phyloP scores from a whole-genome alignment of 1,140 invertebrate species.

The Zaprionus ghesquierei region DNA sequence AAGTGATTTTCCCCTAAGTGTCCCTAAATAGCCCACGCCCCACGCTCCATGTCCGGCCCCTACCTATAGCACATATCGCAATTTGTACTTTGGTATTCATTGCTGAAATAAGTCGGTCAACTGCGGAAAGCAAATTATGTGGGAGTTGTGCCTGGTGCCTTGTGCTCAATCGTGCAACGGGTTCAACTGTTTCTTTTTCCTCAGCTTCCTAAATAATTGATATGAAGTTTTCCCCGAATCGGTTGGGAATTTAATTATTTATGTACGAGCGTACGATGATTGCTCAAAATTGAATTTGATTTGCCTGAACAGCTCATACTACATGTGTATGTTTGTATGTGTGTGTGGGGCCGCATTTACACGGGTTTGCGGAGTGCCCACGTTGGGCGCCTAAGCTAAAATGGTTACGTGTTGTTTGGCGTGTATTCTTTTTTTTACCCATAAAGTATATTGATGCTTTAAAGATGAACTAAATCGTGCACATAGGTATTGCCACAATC shows the following conservation, averaged over 20 bases:
- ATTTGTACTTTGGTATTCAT: not conserved
- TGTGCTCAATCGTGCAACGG: not conserved
- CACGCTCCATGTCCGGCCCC: not conserved
- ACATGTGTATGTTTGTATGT: not conserved
- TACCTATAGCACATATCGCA: not conserved
- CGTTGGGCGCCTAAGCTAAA: not conserved
- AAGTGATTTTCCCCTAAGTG: not conserved
- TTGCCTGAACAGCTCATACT: not conserved
- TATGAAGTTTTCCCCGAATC: not conserved
- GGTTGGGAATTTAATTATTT: conserved; percentile 11
- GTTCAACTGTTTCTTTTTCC: not conserved
- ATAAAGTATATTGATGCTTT: not conserved
- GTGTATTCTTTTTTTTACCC: not conserved
- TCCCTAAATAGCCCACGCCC: not conserved
- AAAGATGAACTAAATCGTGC: not conserved
- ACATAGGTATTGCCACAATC: not conserved
- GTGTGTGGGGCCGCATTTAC: not conserved
- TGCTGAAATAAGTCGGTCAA: not conserved
- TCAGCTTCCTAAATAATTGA: conserved; percentile 1
- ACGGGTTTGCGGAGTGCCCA: not conserved
- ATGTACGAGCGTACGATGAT: conserved; percentile 8
- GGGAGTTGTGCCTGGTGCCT: not conserved
- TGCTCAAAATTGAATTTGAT: conserved; percentile 24
- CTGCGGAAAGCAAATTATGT: not conserved
- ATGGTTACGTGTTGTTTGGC: not conserved